A percentile compares a stretch with the other conserved stretches of the same genome.
Conservation (phyloP, 2,113 vertebrate species). For the Orthonyx spaldingii region DNA sequence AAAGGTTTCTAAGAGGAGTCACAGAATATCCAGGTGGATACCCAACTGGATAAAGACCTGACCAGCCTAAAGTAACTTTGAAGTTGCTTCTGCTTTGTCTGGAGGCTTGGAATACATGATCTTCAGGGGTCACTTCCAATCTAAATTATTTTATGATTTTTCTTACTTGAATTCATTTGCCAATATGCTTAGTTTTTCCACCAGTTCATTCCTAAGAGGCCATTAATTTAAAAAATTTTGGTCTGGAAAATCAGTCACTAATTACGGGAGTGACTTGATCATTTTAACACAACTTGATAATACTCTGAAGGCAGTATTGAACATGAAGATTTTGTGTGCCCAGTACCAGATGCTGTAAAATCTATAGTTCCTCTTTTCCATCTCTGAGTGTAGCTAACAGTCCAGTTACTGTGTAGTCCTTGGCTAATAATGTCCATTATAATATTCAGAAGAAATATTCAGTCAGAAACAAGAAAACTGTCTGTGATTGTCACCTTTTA, state of each 20-base stretch:
- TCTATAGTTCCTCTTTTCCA: background rate
- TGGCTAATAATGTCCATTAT: background rate
- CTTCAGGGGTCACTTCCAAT: background rate
- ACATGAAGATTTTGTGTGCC: background rate
- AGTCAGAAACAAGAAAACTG: background rate
- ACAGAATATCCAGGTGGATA: background rate
- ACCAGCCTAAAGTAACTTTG: background rate
- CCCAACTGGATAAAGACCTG: background rate
- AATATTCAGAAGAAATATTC: background rate
- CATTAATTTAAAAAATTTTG: background rate
- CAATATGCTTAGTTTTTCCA: background rate
- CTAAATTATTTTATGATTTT: background rate
- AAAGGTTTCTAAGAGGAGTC: background rate
- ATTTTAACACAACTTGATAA: background rate
- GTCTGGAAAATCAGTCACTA: background rate
- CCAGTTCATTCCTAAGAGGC: background rate
- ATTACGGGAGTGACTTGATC: background rate
- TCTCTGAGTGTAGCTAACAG: background rate
- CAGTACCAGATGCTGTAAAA: background rate
- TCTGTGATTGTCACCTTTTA: background rate
- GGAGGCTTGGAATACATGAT: background rate
- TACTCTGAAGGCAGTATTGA: background rate
- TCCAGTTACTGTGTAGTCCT: background rate
- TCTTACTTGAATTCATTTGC: background rate
- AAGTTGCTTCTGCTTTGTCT: background rate